Evolutionary conservation across 1,140 invertebrate species (phyloP), one percentile per base, ranked within the genome.

Genomic region (Wasmannia auropunctata): DNA sequence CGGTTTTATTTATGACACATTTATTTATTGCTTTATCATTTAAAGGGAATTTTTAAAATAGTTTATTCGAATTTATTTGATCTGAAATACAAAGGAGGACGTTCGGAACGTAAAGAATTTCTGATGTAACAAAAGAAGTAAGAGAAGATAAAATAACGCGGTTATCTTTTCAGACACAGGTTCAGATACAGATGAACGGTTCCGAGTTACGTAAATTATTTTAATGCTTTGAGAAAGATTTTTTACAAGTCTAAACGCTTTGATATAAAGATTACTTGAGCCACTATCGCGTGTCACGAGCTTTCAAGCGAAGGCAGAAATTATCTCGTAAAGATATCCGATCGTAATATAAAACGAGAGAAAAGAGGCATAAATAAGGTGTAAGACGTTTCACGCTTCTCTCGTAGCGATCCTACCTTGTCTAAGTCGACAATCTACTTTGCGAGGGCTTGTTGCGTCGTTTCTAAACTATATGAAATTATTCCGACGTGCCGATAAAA

Each of bases 401-500:
- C n/a, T 69, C 34, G 25, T 34, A 54, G 10, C 16, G 16, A 11
- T 25, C 25, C 56, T 16, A 10, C 16, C 22, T 56, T n/a, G 22
- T 22, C 25, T 40, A 80, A 43, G 56, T 70, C 46, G 37, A n/a
- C 46, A 62, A 81, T 81, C 49, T 69, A 43, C 31, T 67, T 67
- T 14, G 31, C 77, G 22, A 22, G 22, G 34, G 25, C 19, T 81
- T 56, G 43, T 58, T 62, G 60, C 60, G 1, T 25, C 65, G 34
- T 43, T 43, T 40, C 19, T 31, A 16, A 19, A 40, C 37, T 56
- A 34, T 22, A 22, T 70, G 22, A 51, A 70, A 70, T 81, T 56
- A 81, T 70, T 54, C 16, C 63, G 31, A 67, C 34, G 31, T 56
- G 16, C 54, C 49, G 77, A 80, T 69, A 69, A 69, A 56, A 37